A percentile compares a stretch with the other conserved stretches of the same genome.
Conservation (phyloP, 2,113 vertebrate genomes). For the Corythaeola cristata region DNA sequence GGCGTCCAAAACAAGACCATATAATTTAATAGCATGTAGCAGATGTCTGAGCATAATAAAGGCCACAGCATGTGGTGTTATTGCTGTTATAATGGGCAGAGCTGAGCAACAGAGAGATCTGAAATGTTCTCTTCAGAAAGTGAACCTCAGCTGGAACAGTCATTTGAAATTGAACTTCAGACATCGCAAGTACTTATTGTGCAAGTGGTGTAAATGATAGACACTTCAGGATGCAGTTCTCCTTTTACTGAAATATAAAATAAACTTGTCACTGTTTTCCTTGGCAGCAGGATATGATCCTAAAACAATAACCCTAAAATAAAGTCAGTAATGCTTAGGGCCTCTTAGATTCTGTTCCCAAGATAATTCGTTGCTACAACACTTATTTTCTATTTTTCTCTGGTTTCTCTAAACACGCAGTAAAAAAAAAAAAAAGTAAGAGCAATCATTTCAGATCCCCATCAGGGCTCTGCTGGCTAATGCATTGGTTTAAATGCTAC, state of each 20-base stretch:
- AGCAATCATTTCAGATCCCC: background rate
- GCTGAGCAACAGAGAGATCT: background rate
- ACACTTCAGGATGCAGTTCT: background rate
- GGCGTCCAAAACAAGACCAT: background rate
- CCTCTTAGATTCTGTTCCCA: background rate
- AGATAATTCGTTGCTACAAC: background rate
- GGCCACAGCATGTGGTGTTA: background rate
- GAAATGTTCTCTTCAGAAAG: background rate
- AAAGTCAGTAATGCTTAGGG: background rate
- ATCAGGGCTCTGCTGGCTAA: background rate
- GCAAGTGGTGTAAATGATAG: background rate
- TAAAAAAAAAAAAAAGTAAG: background rate
- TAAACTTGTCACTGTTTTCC: background rate
- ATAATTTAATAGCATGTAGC: background rate
- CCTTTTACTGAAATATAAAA: background rate
- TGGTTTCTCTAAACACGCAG: background rate
- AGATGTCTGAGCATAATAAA: slow-evolving; percentile 4
- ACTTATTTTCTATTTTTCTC: background rate
- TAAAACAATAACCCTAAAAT: background rate
- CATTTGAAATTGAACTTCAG: background rate
- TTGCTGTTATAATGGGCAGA: background rate
- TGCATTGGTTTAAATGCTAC: background rate
- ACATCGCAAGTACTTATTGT: background rate
- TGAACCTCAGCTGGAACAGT: background rate
- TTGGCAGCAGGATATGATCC: background rate